A percentile compares a stretch with the other conserved stretches of the same genome.
phyloP scores from a whole-genome alignment of 2,888 invertebrate species.

The Nomada flava region DNA sequence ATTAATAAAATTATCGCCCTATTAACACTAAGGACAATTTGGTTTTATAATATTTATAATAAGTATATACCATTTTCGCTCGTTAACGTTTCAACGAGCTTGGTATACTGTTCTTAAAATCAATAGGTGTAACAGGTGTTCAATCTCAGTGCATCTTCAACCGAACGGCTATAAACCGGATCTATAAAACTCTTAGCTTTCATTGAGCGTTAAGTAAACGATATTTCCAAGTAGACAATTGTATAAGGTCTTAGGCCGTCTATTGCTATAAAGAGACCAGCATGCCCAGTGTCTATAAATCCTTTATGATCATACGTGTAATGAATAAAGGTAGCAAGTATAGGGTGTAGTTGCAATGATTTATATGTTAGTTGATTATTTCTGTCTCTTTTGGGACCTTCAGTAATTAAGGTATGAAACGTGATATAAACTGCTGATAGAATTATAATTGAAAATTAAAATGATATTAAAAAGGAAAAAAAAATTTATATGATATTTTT shows the following conservation, averaged over 20 bases:
- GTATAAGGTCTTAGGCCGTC: not conserved
- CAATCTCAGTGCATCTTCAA: not conserved
- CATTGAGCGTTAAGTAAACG: not conserved
- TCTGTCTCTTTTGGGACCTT: too few relatives aligned
- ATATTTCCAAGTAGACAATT: not conserved
- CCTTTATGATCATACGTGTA: not conserved
- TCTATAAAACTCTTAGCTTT: not conserved
- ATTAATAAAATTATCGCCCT: constrained; percentile 92
- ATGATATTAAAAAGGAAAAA: too few relatives aligned
- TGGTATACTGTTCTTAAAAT: not conserved
- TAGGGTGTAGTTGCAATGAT: too few relatives aligned
- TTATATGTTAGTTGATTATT: too few relatives aligned
- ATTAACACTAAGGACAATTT: constrained; percentile 90
- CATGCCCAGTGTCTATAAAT: not conserved
- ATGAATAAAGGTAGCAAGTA: not conserved
- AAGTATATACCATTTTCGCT: constrained; percentile 73
- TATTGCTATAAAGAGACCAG: not conserved
- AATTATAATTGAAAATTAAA: too few relatives aligned
- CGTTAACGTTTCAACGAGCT: not conserved
- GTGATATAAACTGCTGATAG: too few relatives aligned
- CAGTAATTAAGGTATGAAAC: too few relatives aligned
- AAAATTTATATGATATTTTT: too few relatives aligned
- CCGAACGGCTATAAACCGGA: not conserved
- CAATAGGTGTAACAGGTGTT: not conserved
- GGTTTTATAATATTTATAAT: constrained; percentile 92